Conservation (phyloP, 2,888 invertebrate species). For the Lepidochitona cinerea region DNA sequence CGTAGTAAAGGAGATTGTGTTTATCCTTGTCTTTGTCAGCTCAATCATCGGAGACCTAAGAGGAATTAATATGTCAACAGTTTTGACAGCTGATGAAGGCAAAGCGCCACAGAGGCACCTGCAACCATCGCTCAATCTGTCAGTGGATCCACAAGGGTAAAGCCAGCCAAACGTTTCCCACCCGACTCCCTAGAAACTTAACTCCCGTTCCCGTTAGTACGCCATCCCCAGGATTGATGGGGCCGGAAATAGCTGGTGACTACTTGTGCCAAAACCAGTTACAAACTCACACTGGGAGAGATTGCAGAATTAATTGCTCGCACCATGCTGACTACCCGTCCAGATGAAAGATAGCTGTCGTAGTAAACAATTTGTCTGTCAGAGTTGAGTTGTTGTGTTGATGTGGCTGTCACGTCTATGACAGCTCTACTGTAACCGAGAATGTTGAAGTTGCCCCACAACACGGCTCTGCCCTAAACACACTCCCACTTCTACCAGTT, state of each 20-base stretch:
- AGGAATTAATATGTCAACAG: conserved; percentile 5
- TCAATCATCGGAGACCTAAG: background rate
- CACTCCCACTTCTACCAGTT: background rate
- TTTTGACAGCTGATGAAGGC: conserved; percentile 7
- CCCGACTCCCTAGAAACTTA: background rate
- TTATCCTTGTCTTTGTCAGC: background rate
- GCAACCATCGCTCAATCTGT: conserved; percentile 2
- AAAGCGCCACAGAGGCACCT: background rate
- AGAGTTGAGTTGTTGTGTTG: background rate
- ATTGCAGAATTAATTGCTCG: conserved; percentile 10
- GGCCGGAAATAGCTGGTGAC: conserved; percentile 34
- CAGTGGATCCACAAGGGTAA: background rate
- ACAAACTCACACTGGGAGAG: conserved; percentile 1
- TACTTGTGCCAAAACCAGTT: conserved; percentile 29
- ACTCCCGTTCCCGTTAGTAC: background rate
- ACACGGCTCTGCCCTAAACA: background rate
- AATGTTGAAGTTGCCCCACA: background rate
- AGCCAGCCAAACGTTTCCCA: background rate
- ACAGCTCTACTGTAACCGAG: conserved; percentile 5
- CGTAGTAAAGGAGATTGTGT: background rate
- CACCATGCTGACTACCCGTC: conserved; percentile 1
- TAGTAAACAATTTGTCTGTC: conserved; percentile 6
- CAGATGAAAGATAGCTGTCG: conserved; percentile 6
- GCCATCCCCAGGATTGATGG: conserved; percentile 33
- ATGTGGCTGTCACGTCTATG: background rate